Conservation (phyloP, 2,113 vertebrate species). For the Pterocles orientalis region DNA sequence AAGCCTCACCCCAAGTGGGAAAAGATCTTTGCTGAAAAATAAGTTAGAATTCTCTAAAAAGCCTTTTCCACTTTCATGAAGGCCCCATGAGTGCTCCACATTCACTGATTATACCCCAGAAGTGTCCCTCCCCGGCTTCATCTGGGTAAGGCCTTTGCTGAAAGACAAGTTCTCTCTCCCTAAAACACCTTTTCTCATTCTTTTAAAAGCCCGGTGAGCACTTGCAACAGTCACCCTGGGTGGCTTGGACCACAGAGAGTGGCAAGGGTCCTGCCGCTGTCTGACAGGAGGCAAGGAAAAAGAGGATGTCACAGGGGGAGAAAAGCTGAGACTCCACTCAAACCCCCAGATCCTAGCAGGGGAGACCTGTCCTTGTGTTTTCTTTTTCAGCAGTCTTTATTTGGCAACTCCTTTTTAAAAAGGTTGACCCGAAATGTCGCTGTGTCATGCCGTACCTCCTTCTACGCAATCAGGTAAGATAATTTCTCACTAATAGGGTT, state of each 20-base stretch:
- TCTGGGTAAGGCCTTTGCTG: neutral
- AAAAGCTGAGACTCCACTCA: neutral
- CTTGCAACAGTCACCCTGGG: neutral
- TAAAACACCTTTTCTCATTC: neutral
- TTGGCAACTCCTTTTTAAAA: neutral
- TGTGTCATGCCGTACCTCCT: neutral
- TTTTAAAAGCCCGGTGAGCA: neutral
- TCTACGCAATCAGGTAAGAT: neutral
- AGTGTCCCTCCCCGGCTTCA: neutral
- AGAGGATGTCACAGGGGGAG: neutral
- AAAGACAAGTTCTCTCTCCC: neutral
- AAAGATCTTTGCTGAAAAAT: neutral
- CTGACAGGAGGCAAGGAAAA: neutral
- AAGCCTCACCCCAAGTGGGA: neutral
- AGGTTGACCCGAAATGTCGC: neutral
- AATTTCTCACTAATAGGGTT: conserved; percentile 19
- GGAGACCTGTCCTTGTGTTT: neutral
- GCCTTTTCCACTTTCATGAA: neutral
- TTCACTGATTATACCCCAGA: neutral
- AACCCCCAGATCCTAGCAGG: neutral
- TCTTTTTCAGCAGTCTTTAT: neutral
- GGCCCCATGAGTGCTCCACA: neutral
- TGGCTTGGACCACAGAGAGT: neutral
- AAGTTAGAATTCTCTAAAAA: neutral
- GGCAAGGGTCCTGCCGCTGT: neutral